A percentile compares a stretch with the other conserved stretches of the same genome.
These are phyloP conservation scores for Agrochola lota DNA, from an alignment of 2,888 invertebrate genomes.

Conservation along the genomic window DNA sequence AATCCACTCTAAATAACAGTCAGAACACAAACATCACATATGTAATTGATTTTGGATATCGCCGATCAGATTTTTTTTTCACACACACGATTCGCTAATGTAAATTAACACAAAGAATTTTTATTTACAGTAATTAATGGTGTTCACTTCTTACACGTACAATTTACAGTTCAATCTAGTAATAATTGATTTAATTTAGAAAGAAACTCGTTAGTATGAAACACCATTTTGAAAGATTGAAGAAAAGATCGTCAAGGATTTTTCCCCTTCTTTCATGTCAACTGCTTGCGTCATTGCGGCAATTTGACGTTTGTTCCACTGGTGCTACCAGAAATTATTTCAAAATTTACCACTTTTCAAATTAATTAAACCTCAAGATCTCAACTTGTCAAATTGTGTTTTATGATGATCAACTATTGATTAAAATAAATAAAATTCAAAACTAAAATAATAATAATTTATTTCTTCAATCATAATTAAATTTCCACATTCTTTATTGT, in stretches of 20 bases:
- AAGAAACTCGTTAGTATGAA: slow-evolving; percentile 86
- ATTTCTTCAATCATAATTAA: not conserved
- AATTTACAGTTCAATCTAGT: slow-evolving; percentile 81
- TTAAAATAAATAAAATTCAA: not conserved
- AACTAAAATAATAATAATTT: not conserved
- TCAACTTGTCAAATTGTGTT: too few relatives aligned
- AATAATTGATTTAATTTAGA: slow-evolving; percentile 81
- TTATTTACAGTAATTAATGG: slow-evolving; percentile 66
- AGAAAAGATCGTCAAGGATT: slow-evolving; percentile 87
- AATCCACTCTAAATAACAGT: slow-evolving; percentile 85
- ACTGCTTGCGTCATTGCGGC: slow-evolving; percentile 86
- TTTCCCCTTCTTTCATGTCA: slow-evolving; percentile 78
- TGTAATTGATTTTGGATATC: slow-evolving; percentile 80
- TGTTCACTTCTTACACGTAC: slow-evolving; percentile 70
- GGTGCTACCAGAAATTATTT: slow-evolving; percentile 56
- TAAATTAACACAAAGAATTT: slow-evolving; percentile 74
- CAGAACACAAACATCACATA: slow-evolving; percentile 85
- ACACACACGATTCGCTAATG: slow-evolving; percentile 69
- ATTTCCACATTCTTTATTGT: accelerated
- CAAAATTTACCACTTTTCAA: not conserved
- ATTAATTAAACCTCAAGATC: not conserved
- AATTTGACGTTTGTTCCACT: slow-evolving; percentile 77
- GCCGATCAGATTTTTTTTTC: slow-evolving; percentile 67
- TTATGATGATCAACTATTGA: too few relatives aligned
- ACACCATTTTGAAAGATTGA: slow-evolving; percentile 89